Evolutionary conservation across 2,113 vertebrate genomes (phyloP), one percentile per base, ranked within the genome.

Genomic region (Hymenochirus boettgeri): DNA sequence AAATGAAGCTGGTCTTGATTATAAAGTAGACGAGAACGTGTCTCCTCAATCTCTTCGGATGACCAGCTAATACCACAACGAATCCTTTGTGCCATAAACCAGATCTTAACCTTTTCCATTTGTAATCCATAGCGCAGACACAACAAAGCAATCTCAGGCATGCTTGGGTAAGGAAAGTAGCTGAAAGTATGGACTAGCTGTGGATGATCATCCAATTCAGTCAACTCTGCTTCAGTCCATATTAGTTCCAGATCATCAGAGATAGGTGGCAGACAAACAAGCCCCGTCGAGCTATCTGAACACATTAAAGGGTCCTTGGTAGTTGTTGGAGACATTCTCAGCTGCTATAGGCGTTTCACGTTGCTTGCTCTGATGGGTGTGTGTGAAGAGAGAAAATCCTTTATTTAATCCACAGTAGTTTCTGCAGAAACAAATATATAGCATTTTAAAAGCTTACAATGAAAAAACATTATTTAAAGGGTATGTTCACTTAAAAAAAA

Each of bases 11-110:
- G 79, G 70, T 82, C 81, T 47, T 75, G 72, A 51, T 76, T 79
- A 57, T 78, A 83, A 11, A 79, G 70, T 15, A 85, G 80, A 37
- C 80, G 78, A 7, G 80, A 80, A 3, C 91, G 83, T 0, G 93
- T 92, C 75, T 93, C 93, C 75, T 94, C 90, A 35, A 95, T 94
- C 71, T 95, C 93, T 72, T 95, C 93, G 0, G 91, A 89, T 13
- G 92, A 90, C 93, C 93, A 95, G 76, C 92, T 95, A 73, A 95
- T 95, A 35, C 93, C 92, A 35, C 92, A 93, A 71, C 91, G 92
- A 47, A 95, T 91, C 47, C 93, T 86, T 79, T 94, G 93, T 53
- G 92, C 92, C 90, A 93, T 93, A 67, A 95, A 94, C 93, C 93
- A 95, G 56, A 91, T 87, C 75, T 94, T 92, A 9, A 95, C 91